Evolutionary conservation across 2,113 vertebrate genomes (phyloP).

Genomic region (Emydocephalus ijimae): DNA sequence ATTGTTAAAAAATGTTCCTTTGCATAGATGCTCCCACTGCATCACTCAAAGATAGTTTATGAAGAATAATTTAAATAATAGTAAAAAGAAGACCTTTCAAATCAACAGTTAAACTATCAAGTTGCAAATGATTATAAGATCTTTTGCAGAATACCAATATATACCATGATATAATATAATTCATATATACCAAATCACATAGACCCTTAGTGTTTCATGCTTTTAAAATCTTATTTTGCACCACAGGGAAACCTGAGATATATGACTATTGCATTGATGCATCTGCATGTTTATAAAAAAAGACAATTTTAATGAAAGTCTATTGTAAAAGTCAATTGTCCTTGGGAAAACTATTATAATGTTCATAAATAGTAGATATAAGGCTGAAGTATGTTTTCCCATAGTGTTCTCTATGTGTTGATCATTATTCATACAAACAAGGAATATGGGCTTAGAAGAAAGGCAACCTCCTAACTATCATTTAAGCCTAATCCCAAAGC

Average conservation of each 20-base stretch:
- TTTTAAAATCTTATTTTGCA: neutral
- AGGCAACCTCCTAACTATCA: neutral
- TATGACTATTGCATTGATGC: neutral
- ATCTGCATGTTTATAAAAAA: neutral
- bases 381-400: neutral
- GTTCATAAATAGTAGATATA: neutral
- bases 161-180: neutral
- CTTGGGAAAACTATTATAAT: neutral
- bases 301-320: slow-evolving; percentile 1
- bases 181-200: neutral
- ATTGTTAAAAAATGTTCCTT: neutral
- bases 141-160: neutral
- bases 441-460: neutral
- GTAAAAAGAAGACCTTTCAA: neutral
- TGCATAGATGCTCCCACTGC: neutral
- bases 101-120: neutral
- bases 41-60: neutral
- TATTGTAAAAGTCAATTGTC: neutral
- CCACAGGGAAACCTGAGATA: neutral
- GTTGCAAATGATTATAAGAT: neutral
- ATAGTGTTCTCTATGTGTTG: neutral
- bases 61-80: neutral
- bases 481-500: neutral
- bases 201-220: neutral
- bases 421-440: neutral